phyloP scores from a whole-genome alignment of 2,113 vertebrate genomes.

The Neolamprologus tretocephalus region DNA sequence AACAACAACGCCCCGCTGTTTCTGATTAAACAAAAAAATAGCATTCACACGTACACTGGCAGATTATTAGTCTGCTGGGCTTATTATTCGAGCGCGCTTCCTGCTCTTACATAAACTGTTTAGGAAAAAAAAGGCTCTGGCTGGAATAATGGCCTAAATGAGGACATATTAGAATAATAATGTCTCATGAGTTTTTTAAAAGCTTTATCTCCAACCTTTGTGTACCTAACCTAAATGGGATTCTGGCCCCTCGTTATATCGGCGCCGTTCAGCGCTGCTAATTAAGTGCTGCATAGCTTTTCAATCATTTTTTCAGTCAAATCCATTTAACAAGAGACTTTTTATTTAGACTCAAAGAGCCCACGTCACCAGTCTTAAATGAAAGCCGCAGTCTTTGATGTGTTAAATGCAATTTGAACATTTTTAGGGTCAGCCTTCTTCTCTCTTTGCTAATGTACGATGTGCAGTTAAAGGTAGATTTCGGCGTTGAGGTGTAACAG shows the following conservation, averaged over 20 bases:
- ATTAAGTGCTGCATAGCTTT: conserved; percentile 24
- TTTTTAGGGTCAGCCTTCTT: neutral
- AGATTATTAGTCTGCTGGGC: neutral
- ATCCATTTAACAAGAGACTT: conserved; percentile 33
- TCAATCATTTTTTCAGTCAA: conserved; percentile 22
- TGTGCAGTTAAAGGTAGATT: neutral
- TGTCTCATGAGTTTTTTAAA: conserved; percentile 22
- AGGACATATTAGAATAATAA: conserved; percentile 38
- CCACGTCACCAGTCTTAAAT: neutral
- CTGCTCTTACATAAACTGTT: conserved; percentile 16
- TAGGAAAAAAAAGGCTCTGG: neutral
- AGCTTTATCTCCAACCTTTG: conserved; percentile 20
- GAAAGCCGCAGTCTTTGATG: neutral
- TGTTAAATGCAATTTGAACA: neutral
- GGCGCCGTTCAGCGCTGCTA: neutral
- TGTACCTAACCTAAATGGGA: conserved; percentile 37
- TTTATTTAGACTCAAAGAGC: neutral
- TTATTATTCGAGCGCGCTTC: conserved; percentile 4
- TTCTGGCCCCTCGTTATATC: conserved; percentile 35
- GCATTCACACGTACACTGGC: neutral
- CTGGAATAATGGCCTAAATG: conserved; percentile 22
- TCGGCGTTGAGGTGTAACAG: neutral
- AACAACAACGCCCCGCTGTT: neutral
- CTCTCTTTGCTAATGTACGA: neutral
- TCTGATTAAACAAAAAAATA: neutral